Evolutionary conservation across 1,140 invertebrate genomes (phyloP).

Genomic region (Microplitis demolitor): DNA sequence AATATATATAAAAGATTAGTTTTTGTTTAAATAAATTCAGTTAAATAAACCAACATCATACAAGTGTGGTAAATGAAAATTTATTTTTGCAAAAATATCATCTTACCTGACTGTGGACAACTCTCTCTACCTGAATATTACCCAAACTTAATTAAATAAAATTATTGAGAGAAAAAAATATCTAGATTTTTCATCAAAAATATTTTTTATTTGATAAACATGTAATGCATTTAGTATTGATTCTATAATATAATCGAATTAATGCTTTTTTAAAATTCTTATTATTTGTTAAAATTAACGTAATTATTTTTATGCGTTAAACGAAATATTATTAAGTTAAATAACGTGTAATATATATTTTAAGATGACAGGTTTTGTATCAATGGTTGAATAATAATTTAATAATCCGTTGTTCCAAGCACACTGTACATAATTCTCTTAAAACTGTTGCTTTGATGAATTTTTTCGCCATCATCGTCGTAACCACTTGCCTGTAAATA

Average conservation of each 20-base stretch:
- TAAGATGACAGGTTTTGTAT: constrained; percentile 20
- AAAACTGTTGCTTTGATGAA: constrained; percentile 90
- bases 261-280: neutral
- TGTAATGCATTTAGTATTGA: neutral
- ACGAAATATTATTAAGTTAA: constrained; percentile 41
- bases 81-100: too few relatives aligned
- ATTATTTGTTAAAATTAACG: constrained; percentile 17
- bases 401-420: constrained; percentile 77
- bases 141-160: too few relatives aligned
- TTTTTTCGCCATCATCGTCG: constrained; percentile 72
- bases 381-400: constrained; percentile 44
- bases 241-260: constrained; percentile 1
- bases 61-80: too few relatives aligned
- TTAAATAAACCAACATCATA: too few relatives aligned
- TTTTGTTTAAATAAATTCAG: too few relatives aligned
- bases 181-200: constrained; percentile 21
- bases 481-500: constrained; percentile 65
- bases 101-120: too few relatives aligned
- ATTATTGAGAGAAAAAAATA: neutral
- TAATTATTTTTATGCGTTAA: constrained; percentile 44
- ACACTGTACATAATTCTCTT: constrained; percentile 90
- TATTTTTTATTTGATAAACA: constrained; percentile 28
- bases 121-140: too few relatives aligned
- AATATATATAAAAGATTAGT: too few relatives aligned
- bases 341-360: neutral